Percentiles rank a stretch among this genome's conserved stretches.
These are phyloP conservation scores for Hydraecia micacea DNA, from an alignment of 2,888 invertebrate genomes.

Conservation along the genomic window DNA sequence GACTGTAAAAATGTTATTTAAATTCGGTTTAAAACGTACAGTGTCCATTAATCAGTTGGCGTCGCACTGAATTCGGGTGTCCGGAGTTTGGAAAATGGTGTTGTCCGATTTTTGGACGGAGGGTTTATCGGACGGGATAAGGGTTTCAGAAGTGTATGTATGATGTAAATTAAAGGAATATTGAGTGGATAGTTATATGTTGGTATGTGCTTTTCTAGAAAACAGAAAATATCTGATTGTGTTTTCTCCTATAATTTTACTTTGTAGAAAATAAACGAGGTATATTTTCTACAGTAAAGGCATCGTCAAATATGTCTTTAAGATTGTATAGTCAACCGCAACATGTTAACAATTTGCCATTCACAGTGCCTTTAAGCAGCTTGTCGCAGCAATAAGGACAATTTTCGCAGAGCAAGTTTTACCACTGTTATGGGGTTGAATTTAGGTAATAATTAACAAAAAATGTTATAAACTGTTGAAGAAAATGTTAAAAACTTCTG, in stretches of 20 bases:
- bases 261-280: too few species aligned
- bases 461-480: neutral
- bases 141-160: slow-evolving; percentile 17
- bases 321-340: neutral
- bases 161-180: slow-evolving; percentile 39
- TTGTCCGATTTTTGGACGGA: slow-evolving; percentile 47
- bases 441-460: neutral
- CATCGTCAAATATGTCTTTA: neutral
- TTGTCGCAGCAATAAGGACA: neutral
- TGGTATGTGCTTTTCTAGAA: neutral
- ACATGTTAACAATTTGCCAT: neutral
- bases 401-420: neutral
- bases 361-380: neutral
- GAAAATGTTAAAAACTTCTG: neutral
- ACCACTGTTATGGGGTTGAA: neutral
- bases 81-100: slow-evolving; percentile 36
- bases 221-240: neutral
- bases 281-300: neutral
- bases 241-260: too few species aligned
- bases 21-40: slow-evolving; percentile 73
- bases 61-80: slow-evolving; percentile 58
- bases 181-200: slow-evolving; percentile 7
- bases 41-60: slow-evolving; percentile 72
- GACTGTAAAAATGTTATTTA: slow-evolving; percentile 77
- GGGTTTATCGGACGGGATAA: slow-evolving; percentile 37